Conservation (phyloP, 2,113 vertebrate genomes). For the Mesitornis unicolor region DNA sequence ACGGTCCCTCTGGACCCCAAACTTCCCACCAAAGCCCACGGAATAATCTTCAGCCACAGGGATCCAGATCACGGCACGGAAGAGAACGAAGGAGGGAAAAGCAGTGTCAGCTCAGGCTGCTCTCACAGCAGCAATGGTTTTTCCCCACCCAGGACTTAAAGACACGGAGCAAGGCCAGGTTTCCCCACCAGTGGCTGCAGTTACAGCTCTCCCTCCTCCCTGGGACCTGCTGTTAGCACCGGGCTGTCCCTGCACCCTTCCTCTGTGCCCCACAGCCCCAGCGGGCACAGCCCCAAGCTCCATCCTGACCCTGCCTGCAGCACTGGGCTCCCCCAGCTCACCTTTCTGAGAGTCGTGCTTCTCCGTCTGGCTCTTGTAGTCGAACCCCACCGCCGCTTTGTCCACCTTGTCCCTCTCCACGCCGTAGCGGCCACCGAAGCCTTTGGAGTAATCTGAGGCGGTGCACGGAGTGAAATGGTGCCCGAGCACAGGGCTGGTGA, state of each 20-base stretch:
- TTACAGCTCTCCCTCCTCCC: not conserved
- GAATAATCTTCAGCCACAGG: slow-evolving; percentile 55
- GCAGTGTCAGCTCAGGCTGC: not conserved
- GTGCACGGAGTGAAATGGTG: not conserved
- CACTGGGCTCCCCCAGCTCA: not conserved
- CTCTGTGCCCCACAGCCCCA: not conserved
- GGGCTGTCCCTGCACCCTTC: not conserved
- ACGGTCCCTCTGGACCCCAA: slow-evolving; percentile 81
- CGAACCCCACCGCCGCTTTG: slow-evolving; percentile 85
- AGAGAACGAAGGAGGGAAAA: not conserved
- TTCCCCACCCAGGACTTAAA: not conserved
- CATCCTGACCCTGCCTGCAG: not conserved
- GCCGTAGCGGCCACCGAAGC: slow-evolving; percentile 89
- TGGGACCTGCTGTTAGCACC: not conserved
- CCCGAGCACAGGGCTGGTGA: not conserved
- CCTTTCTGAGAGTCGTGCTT: slow-evolving; percentile 90
- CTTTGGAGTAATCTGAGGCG: slow-evolving; percentile 82
- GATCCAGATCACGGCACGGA: not conserved
- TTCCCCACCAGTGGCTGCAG: not conserved
- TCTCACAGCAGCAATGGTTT: not conserved
- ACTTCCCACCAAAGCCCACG: slow-evolving; percentile 74
- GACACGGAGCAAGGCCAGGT: not conserved
- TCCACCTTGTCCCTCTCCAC: slow-evolving; percentile 86
- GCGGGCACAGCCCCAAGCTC: not conserved
- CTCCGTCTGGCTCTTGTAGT: slow-evolving; percentile 86